phyloP scores from a whole-genome alignment of 2,888 invertebrate genomes.

The Chironomus riparius region DNA sequence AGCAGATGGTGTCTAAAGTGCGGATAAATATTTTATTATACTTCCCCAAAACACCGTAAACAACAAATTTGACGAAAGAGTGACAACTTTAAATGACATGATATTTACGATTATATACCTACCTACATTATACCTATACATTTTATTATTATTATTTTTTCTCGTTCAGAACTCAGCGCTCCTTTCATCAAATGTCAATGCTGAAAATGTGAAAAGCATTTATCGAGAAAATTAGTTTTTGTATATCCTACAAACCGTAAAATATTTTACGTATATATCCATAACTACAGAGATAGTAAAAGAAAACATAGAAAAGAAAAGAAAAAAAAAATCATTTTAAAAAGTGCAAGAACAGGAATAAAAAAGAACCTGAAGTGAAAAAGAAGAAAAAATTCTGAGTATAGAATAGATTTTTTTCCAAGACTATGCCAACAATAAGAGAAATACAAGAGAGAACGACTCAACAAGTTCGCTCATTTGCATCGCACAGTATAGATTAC shows the following conservation, averaged over 20 bases:
- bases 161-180: not conserved
- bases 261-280: not conserved
- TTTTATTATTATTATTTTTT: not conserved
- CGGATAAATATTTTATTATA: too few relatives aligned
- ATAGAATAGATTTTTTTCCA: not conserved
- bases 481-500: not conserved
- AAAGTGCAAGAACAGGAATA: not conserved
- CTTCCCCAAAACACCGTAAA: too few relatives aligned
- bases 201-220: not conserved
- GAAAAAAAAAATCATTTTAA: too few relatives aligned
- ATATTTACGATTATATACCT: not conserved
- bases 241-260: not conserved
- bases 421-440: not conserved
- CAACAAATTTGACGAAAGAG: too few relatives aligned
- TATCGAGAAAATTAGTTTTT: not conserved
- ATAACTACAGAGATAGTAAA: not conserved
- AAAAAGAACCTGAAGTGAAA: not conserved
- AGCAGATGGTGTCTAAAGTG: too few relatives aligned
- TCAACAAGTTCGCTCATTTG: conserved; percentile 10
- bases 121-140: not conserved
- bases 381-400: not conserved
- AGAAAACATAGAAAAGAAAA: not conserved
- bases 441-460: conserved; percentile 2
- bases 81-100: too few relatives aligned
- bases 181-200: conserved; percentile 22